Evolutionary conservation across 2,797 vertebrate genomes (phyloP).

Genomic region (Sebastes trivittatus): DNA sequence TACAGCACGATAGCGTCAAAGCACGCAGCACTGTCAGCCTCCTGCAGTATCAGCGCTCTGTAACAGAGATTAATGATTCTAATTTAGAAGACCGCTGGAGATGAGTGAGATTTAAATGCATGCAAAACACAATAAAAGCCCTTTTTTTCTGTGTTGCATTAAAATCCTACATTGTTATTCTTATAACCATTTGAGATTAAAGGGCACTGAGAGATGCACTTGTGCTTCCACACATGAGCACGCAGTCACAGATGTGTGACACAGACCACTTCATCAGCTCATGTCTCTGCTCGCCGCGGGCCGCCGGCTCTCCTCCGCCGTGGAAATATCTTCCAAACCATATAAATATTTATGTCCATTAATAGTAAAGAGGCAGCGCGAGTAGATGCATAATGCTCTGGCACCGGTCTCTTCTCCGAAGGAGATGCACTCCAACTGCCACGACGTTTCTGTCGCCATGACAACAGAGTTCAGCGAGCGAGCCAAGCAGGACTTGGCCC

Average conservation of each 20-base stretch:
- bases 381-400: slow-evolving; percentile 68
- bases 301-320: slow-evolving; percentile 46
- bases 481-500: slow-evolving; percentile 62
- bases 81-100: slow-evolving; percentile 20
- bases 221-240: slow-evolving; percentile 28
- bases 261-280: slow-evolving; percentile 74
- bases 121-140: slow-evolving; percentile 20
- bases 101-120: slow-evolving; percentile 32
- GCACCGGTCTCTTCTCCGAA: slow-evolving; percentile 58
- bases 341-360: slow-evolving; percentile 84
- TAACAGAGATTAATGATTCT: slow-evolving; percentile 23
- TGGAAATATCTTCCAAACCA: slow-evolving; percentile 62
- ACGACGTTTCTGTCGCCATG: slow-evolving; percentile 78
- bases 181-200: slow-evolving; percentile 19
- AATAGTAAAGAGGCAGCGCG: slow-evolving; percentile 76
- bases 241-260: slow-evolving; percentile 48
- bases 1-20: background rate
- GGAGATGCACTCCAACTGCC: slow-evolving; percentile 71
- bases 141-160: slow-evolving; percentile 11
- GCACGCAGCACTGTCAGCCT: background rate
- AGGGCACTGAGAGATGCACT: slow-evolving; percentile 23
- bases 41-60: background rate
- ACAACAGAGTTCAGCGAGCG: slow-evolving; percentile 74
- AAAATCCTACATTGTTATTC: slow-evolving; percentile 34
- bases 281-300: slow-evolving; percentile 58